Percentiles rank a stretch among this genome's conserved stretches.
Evolutionary conservation across 2,888 invertebrate genomes (phyloP).

Genomic region (Tricholauxania praeusta): DNA sequence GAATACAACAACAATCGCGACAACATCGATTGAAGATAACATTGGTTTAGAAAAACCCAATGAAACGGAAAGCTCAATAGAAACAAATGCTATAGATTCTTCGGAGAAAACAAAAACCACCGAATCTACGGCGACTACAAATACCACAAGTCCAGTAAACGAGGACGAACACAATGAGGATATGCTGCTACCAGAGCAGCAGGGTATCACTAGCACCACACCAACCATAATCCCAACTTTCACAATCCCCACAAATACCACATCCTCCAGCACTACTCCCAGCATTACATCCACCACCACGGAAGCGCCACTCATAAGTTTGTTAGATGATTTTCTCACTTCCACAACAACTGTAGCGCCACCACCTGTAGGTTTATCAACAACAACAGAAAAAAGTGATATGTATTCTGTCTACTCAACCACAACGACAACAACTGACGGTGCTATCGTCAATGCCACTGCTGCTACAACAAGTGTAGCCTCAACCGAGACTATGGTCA

Average conservation of each 20-base stretch:
- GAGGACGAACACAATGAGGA: conserved; percentile 29
- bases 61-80: conserved; percentile 17
- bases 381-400: conserved; percentile 15
- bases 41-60: neutral
- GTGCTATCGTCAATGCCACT: conserved; percentile 30
- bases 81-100: conserved; percentile 40
- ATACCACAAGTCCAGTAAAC: neutral
- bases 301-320: conserved; percentile 51
- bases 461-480: conserved; percentile 30
- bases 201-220: neutral
- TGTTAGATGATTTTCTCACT: conserved; percentile 54
- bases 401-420: neutral
- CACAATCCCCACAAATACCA: conserved; percentile 33
- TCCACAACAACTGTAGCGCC: conserved; percentile 42
- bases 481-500: conserved; percentile 24
- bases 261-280: conserved; percentile 35
- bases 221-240: conserved; percentile 39
- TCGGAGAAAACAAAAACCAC: conserved; percentile 18
- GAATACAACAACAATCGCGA: conserved; percentile 13
- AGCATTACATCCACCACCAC: conserved; percentile 47
- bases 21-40: neutral
- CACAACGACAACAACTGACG: conserved; percentile 36
- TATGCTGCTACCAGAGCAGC: conserved; percentile 44
- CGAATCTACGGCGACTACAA: conserved; percentile 41
- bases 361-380: neutral